These are phyloP conservation scores for Sebastes hubbsi DNA, from an alignment of 2,797 vertebrate genomes.

Conservation along the genomic window DNA sequence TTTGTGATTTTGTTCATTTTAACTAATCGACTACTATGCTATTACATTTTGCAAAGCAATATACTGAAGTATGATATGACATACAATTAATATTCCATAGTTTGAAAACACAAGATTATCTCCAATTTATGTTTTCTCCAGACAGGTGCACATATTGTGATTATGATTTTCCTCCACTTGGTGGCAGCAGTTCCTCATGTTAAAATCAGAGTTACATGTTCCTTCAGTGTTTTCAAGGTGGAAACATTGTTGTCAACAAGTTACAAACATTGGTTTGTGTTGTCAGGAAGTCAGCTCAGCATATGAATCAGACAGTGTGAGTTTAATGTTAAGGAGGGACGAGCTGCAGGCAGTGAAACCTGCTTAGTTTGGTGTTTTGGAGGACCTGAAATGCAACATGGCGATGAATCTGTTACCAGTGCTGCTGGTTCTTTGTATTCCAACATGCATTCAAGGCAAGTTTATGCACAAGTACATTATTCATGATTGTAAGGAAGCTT, in stretches of 20 bases:
- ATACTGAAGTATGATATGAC: not conserved
- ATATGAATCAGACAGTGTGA: not conserved
- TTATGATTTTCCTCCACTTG: conserved; percentile 20
- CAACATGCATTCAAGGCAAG: not conserved
- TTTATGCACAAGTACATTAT: not conserved
- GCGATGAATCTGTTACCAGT: not conserved
- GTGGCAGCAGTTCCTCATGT: conserved; percentile 40
- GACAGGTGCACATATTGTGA: not conserved
- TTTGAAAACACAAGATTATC: not conserved
- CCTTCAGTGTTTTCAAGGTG: not conserved
- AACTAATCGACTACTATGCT: not conserved
- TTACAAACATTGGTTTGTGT: not conserved
- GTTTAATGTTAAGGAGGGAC: not conserved
- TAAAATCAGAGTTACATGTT: not conserved
- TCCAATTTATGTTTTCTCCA: not conserved
- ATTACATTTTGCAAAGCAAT: not conserved
- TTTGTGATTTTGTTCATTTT: not conserved
- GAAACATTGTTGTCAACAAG: not conserved
- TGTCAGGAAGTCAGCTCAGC: not conserved
- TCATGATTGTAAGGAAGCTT: not conserved
- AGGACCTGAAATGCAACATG: not conserved
- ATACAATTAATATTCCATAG: not conserved
- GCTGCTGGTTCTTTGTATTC: conserved; percentile 10
- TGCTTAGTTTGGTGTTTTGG: not conserved
- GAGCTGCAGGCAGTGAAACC: not conserved